These are phyloP conservation scores for Tethya wilhelma DNA, from an alignment of 37 sponge, comb jelly and placozoan genomes.

Conservation along the genomic window DNA sequence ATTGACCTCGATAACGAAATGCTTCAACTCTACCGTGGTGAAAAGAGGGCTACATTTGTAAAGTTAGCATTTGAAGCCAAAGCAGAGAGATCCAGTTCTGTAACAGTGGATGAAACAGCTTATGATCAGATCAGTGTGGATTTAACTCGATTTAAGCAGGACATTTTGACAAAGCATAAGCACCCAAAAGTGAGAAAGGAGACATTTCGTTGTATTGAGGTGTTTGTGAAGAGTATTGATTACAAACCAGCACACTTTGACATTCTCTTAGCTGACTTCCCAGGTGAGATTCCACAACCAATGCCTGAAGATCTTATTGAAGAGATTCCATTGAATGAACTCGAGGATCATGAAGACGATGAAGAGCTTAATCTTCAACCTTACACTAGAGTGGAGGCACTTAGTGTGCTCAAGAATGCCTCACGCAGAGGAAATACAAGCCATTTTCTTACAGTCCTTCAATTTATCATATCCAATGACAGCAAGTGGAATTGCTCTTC, in stretches of 20 bases:
- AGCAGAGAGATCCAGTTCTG: background rate
- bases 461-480: conserved; percentile 8
- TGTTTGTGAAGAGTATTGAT: conserved; percentile 56
- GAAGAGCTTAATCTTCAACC: background rate
- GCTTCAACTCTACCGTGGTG: conserved; percentile 67
- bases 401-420: background rate
- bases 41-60: conserved; percentile 50
- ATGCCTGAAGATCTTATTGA: conserved; percentile 46
- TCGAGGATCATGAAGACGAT: background rate
- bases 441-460: conserved; percentile 17
- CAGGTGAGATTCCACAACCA: background rate
- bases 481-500: too few relatives aligned
- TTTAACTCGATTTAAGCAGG: conserved; percentile 43
- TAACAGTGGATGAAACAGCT: background rate
- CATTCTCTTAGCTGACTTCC: conserved; percentile 30
- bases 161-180: background rate
- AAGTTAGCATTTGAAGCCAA: conserved; percentile 26
- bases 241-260: conserved; percentile 55
- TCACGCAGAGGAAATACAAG: conserved; percentile 29
- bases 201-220: conserved; percentile 46
- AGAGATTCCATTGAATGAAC: conserved; percentile 36
- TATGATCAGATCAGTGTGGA: conserved; percentile 74
- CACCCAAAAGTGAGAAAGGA: conserved; percentile 69
- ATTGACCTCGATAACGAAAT: conserved; percentile 33
- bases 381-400: conserved; percentile 5